Base-by-base conservation (phyloP, 1,140 invertebrate species). In the Heliconius hewitsoni region DNA sequence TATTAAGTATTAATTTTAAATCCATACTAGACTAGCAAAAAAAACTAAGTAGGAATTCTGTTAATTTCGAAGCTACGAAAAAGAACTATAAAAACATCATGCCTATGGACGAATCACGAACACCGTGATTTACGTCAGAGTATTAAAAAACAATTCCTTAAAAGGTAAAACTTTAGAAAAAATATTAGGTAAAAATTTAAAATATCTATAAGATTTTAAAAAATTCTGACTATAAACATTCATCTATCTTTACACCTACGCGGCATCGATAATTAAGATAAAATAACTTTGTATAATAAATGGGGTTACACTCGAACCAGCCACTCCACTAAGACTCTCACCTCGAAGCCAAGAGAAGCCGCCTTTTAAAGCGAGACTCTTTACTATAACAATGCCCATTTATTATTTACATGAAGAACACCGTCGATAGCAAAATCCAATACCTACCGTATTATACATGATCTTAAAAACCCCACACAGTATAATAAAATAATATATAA, bases 331-430 rank as follows among this genome's bases (percentile, higher is more conserved):
- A 76, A 76, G 60, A 39, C 74, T 76, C 74, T 76, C 66, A 76
- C 74, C 74, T 76, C 60, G 57, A 27, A 27, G 60, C 39, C 57
- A 76, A 76, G 57, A 76, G 57, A 76, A 75, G 74, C 34, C 60
- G 60, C 74, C 74, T 76, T 76, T 76, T 76, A 76, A 70, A 76
- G 57, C 19, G 74, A 76, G 37, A 50, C 74, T 76, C 74, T 76
- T 66, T 66, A 66, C 60, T 76, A 76, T 76, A 76, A 76, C 74
- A 76, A 76, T 70, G 74, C 60, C 46, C 74, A 23, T 71, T 76
- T 70, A 70, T 76, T 42, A 76, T 55, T 76, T 76, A 76, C 39
- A 76, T 66, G 60, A 76, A 76, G 57, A 66, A 66, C 57, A 23
- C 18, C 60, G 66, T 30, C 57, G 66, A 71, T 76, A 76, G 66